Conservation (phyloP, 1,140 invertebrate species). For the Bombus turneri region DNA sequence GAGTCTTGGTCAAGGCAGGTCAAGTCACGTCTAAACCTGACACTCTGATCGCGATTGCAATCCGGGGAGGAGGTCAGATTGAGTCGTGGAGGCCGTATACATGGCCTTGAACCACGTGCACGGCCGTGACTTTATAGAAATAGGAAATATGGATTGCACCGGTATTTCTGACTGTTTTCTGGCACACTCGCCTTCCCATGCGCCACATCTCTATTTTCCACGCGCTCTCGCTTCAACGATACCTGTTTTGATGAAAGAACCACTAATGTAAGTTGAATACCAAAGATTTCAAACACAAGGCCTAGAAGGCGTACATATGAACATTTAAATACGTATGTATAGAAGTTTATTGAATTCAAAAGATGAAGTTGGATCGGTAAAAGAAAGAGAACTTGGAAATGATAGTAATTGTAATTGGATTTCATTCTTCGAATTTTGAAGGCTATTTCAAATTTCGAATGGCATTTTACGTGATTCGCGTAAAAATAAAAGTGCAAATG, state of each 20-base stretch:
- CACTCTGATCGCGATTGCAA: slow-evolving; percentile 47
- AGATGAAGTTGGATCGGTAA: background rate
- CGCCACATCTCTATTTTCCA: background rate
- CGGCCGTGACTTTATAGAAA: slow-evolving; percentile 53
- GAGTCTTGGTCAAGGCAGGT: slow-evolving; percentile 52
- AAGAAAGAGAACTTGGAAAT: background rate
- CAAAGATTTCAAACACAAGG: background rate
- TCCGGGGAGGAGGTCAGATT: slow-evolving; percentile 38
- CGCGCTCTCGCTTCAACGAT: background rate
- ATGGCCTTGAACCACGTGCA: slow-evolving; percentile 48
- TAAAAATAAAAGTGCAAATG: background rate
- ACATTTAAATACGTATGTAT: background rate
- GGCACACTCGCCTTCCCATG: background rate
- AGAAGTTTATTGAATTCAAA: background rate
- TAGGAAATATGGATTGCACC: slow-evolving; percentile 33
- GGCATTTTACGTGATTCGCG: background rate
- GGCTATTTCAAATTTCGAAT: background rate
- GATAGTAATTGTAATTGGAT: background rate
- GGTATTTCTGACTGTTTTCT: background rate
- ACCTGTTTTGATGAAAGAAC: background rate
- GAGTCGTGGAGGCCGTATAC: slow-evolving; percentile 16
- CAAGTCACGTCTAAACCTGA: slow-evolving; percentile 56
- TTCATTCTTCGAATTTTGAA: background rate
- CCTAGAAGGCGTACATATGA: background rate
- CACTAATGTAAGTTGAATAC: background rate